These are phyloP conservation scores for Aptenodytes forsteri DNA, from an alignment of 2,113 vertebrate species.

Conservation along the genomic window DNA sequence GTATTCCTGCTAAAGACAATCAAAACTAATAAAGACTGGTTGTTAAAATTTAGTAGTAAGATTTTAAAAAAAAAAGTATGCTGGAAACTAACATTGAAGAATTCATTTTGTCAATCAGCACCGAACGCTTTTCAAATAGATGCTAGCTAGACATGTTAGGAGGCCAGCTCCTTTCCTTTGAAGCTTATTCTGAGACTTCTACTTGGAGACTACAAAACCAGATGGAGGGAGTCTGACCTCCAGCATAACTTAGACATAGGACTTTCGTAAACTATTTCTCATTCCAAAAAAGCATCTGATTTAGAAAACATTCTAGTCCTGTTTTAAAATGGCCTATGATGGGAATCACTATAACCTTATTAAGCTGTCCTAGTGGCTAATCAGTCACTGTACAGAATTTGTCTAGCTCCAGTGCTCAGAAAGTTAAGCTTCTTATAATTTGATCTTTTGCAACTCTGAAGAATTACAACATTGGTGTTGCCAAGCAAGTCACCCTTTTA, in stretches of 20 bases:
- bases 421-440: constrained; percentile 19
- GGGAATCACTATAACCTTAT: background rate
- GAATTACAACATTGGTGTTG: background rate
- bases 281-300: background rate
- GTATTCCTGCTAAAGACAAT: background rate
- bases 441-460: background rate
- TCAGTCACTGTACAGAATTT: background rate
- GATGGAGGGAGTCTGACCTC: background rate
- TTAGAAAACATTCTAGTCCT: background rate
- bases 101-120: background rate
- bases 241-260: background rate
- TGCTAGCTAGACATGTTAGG: background rate
- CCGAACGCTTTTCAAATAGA: background rate
- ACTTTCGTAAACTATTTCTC: background rate
- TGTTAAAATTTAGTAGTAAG: background rate
- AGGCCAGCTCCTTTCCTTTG: background rate
- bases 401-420: background rate
- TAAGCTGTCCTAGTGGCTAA: background rate
- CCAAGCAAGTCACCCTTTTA: background rate
- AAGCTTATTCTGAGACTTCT: background rate
- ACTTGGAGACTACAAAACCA: background rate
- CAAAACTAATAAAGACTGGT: background rate
- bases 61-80: background rate
- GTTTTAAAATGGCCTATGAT: background rate
- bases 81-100: background rate